These are phyloP conservation scores for Ichneumon xanthorius DNA, from an alignment of 2,888 invertebrate species.

Conservation along the genomic window DNA sequence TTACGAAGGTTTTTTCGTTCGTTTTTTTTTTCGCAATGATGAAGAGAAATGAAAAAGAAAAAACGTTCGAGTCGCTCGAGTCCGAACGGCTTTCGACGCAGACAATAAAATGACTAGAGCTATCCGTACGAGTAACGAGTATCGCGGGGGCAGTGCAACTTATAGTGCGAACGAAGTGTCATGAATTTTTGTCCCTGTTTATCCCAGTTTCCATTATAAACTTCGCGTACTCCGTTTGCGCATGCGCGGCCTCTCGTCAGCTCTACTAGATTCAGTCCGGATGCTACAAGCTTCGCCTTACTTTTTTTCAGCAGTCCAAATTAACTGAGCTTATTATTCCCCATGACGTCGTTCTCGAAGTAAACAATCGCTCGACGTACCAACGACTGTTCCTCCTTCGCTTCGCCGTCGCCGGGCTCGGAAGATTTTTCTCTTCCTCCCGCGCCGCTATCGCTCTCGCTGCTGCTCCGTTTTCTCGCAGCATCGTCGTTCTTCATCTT, in stretches of 20 bases:
- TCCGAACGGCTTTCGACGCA: conserved; percentile 33
- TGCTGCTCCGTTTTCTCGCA: conserved; percentile 45
- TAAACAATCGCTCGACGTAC: conserved; percentile 78
- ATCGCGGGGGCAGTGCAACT: conserved; percentile 11
- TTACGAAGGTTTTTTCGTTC: conserved; percentile 13
- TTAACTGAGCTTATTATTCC: conserved; percentile 79
- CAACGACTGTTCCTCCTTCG: conserved; percentile 71
- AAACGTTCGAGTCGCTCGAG: conserved; percentile 29
- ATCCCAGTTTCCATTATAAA: conserved; percentile 30
- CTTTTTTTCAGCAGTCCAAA: conserved; percentile 10
- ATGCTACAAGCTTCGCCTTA: conserved; percentile 12
- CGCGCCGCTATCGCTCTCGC: conserved; percentile 2
- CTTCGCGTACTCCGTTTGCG: neutral
- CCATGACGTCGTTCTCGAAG: conserved; percentile 78
- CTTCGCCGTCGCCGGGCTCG: conserved; percentile 47
- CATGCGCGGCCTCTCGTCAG: neutral
- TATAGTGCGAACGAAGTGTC: conserved; percentile 5
- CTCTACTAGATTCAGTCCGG: conserved; percentile 32
- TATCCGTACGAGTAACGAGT: conserved; percentile 45
- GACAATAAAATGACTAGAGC: conserved; percentile 67
- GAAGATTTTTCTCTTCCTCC: conserved; percentile 27
- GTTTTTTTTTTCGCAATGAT: conserved; percentile 22
- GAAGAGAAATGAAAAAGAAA: conserved; percentile 36
- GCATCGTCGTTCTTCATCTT: conserved; percentile 48
- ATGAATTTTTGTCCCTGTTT: conserved; percentile 26